These are phyloP conservation scores for Urocynchramus pylzowi DNA, from an alignment of 2,113 vertebrate species.

Conservation along the genomic window DNA sequence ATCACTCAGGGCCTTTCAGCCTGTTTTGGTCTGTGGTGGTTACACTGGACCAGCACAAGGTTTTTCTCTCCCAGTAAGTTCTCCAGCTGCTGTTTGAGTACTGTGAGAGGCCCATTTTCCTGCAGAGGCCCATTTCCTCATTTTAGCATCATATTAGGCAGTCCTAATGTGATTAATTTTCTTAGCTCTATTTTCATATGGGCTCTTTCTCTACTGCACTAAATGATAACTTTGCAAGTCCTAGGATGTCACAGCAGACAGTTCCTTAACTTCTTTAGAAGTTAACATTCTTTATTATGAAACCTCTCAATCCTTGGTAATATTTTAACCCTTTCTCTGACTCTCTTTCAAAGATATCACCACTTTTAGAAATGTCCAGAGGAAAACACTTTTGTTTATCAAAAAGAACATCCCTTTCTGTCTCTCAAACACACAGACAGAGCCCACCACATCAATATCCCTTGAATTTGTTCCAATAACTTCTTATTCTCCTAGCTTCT, in stretches of 20 bases:
- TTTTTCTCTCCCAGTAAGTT: background rate
- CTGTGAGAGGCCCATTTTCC: background rate
- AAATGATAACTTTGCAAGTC: background rate
- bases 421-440: background rate
- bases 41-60: fast-evolving
- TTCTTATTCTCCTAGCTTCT: background rate
- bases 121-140: background rate
- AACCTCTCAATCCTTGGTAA: background rate
- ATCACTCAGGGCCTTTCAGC: background rate
- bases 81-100: background rate
- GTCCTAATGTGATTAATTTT: background rate
- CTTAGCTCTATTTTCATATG: background rate
- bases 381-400: background rate
- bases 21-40: background rate
- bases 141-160: background rate
- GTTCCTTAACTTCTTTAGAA: background rate
- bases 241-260: background rate
- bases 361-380: background rate
- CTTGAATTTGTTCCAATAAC: background rate
- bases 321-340: background rate
- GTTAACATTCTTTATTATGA: background rate
- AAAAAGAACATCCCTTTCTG: background rate
- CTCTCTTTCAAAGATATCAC: background rate
- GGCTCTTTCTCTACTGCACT: fast-evolving
- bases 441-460: background rate